Percentiles rank a stretch among this genome's conserved stretches.
phyloP scores from a whole-genome alignment of 2,888 invertebrate genomes.

The Thelaira solivaga region DNA sequence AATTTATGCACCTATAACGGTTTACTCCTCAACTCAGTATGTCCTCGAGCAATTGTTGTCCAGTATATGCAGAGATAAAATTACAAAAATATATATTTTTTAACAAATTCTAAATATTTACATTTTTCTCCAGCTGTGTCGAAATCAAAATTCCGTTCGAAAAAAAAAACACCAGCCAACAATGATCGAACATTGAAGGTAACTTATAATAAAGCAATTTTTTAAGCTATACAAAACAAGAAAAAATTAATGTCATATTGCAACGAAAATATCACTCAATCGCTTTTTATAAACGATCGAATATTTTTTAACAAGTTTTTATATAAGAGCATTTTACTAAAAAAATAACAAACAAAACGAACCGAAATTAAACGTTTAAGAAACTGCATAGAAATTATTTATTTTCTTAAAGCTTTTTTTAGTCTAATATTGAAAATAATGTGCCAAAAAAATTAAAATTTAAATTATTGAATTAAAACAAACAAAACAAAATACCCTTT shows the following conservation, averaged over 20 bases:
- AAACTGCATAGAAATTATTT: constrained; percentile 9
- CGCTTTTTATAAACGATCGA: constrained; percentile 47
- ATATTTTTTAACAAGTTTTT: constrained; percentile 47
- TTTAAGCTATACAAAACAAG: constrained; percentile 20
- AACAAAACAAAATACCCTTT: constrained; percentile 2
- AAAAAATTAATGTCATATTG: constrained; percentile 16
- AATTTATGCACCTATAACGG: too few species aligned
- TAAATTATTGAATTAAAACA: constrained; percentile 17
- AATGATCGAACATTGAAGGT: too few species aligned
- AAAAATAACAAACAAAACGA: neutral
- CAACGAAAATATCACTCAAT: constrained; percentile 53
- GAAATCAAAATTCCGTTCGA: too few species aligned
- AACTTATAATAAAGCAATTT: too few species aligned
- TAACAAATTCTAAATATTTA: too few species aligned
- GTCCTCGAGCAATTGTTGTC: too few species aligned
- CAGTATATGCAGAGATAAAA: too few species aligned
- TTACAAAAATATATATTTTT: too few species aligned
- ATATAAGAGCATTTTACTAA: constrained; percentile 51
- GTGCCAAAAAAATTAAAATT: constrained; percentile 50
- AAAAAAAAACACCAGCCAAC: too few species aligned
- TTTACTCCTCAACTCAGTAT: too few species aligned
- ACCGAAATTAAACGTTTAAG: neutral
- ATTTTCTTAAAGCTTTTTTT: constrained; percentile 39
- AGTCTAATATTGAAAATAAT: constrained; percentile 37
- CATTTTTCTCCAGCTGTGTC: too few species aligned